Percentiles rank a stretch among this genome's conserved stretches.
phyloP scores from a whole-genome alignment of 2,113 vertebrate genomes.

The Rhadina sibilatrix region DNA sequence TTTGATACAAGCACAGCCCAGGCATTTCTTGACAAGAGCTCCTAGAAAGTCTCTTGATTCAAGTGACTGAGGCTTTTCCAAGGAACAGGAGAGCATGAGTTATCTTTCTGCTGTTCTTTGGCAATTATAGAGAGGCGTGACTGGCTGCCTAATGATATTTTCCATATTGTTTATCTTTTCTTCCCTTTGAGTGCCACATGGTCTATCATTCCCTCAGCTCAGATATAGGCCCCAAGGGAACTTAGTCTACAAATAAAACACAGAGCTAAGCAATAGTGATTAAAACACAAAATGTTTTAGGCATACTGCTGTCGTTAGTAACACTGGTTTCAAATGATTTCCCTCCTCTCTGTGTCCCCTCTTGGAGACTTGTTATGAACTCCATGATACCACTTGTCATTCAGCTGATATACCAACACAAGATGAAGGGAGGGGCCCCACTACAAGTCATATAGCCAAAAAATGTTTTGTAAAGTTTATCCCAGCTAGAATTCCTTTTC shows the following conservation, averaged over 20 bases:
- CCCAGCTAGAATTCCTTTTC: neutral
- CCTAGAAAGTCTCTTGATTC: neutral
- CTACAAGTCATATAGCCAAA: neutral
- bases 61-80: neutral
- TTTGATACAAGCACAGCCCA: neutral
- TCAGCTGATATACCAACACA: neutral
- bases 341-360: neutral
- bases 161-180: slow-evolving; percentile 22
- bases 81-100: neutral
- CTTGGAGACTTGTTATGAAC: neutral
- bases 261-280: neutral
- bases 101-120: slow-evolving; percentile 10
- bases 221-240: neutral
- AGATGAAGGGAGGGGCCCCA: neutral
- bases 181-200: neutral
- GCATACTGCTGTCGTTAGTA: neutral
- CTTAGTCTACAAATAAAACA: neutral
- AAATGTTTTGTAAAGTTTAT: neutral
- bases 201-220: neutral
- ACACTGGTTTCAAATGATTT: neutral
- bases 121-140: neutral
- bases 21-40: neutral
- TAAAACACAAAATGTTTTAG: neutral
- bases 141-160: slow-evolving; percentile 19
- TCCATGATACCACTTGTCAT: neutral